Conservation (phyloP, 2,888 invertebrate species). For the Athetis lepigone region DNA sequence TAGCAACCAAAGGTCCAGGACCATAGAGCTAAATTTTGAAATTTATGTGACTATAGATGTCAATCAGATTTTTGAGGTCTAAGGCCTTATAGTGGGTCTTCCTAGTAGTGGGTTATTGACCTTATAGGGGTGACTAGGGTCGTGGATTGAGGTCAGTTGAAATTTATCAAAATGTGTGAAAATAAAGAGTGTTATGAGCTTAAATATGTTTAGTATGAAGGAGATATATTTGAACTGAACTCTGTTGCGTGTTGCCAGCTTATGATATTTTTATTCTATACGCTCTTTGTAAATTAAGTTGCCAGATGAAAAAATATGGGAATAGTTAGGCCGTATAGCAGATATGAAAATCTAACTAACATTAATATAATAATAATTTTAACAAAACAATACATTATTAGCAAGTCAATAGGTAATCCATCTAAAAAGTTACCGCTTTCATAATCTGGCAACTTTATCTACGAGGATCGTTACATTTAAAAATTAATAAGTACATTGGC, state of each 20-base stretch:
- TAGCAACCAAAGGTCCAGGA: neutral
- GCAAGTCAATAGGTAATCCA: neutral
- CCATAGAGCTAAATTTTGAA: slow-evolving; percentile 15
- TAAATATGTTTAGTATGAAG: slow-evolving; percentile 14
- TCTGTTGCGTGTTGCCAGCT: slow-evolving; percentile 4
- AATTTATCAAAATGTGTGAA: slow-evolving; percentile 16
- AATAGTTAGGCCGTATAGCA: neutral
- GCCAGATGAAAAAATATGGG: slow-evolving; percentile 10
- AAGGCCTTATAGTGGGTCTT: slow-evolving; percentile 22
- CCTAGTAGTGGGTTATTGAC: slow-evolving; percentile 2
- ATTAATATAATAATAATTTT: neutral
- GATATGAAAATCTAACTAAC: neutral
- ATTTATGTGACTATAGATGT: slow-evolving; percentile 37
- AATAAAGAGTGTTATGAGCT: slow-evolving; percentile 5
- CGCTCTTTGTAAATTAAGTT: slow-evolving; percentile 13
- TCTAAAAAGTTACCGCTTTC: neutral
- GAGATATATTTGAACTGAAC: slow-evolving; percentile 32
- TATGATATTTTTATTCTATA: slow-evolving; percentile 16
- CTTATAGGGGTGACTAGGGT: slow-evolving; percentile 18
- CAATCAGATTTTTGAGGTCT: slow-evolving; percentile 7
- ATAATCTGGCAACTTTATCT: slow-evolving; percentile 20
- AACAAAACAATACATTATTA: slow-evolving; percentile 23
- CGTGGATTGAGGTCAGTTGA: slow-evolving; percentile 33
- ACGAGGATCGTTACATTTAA: slow-evolving; percentile 6
- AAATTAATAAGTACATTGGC: slow-evolving; percentile 2